These are phyloP conservation scores for Casuarius casuarius DNA, from an alignment of 2,113 vertebrate genomes.

Conservation along the genomic window DNA sequence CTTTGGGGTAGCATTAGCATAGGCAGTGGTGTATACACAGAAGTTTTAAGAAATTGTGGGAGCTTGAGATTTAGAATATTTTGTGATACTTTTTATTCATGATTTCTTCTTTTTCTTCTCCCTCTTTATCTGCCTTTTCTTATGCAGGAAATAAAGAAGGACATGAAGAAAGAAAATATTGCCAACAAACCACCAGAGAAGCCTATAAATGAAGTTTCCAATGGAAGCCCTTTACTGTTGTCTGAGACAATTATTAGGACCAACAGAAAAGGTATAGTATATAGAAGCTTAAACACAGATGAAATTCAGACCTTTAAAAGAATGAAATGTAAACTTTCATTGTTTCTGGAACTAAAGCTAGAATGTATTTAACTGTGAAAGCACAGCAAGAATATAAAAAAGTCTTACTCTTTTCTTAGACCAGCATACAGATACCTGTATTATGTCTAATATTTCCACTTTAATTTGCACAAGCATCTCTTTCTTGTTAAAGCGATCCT, in stretches of 20 bases:
- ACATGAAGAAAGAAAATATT: constrained; percentile 88
- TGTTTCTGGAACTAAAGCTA: background rate
- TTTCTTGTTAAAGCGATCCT: constrained; percentile 22
- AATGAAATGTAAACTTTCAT: background rate
- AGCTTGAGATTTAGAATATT: background rate
- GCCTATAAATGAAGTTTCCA: constrained; percentile 86
- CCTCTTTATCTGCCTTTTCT: background rate
- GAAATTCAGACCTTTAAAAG: background rate
- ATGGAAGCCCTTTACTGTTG: constrained; percentile 88
- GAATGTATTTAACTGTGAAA: background rate
- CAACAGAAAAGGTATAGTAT: constrained; percentile 88
- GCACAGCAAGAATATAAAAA: background rate
- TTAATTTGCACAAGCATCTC: background rate
- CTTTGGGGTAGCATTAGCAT: background rate
- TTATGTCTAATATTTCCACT: background rate
- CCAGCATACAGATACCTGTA: background rate
- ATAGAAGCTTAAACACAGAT: background rate
- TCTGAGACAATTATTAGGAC: constrained; percentile 87
- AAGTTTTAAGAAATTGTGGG: background rate
- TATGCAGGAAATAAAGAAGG: constrained; percentile 92
- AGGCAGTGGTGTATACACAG: background rate
- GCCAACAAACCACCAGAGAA: constrained; percentile 81
- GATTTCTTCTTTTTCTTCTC: constrained; percentile 19
- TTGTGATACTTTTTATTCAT: background rate
- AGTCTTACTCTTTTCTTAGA: background rate